phyloP scores from a whole-genome alignment of 1,140 invertebrate species.

The Acromyrmex charruanus region DNA sequence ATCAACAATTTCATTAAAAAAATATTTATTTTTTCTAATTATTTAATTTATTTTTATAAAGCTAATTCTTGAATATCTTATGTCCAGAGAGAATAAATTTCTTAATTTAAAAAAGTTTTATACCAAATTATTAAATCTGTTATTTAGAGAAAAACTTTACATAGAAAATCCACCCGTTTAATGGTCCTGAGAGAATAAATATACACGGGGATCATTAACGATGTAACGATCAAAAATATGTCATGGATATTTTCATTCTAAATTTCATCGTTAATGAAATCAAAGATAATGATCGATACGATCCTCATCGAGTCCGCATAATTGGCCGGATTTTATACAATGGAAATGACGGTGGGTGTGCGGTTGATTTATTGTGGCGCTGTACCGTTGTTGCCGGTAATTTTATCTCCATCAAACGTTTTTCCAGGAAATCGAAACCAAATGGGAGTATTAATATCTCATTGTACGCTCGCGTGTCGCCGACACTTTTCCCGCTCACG shows the following conservation, averaged over 20 bases:
- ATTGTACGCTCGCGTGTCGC: conserved; percentile 83
- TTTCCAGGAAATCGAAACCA: conserved; percentile 86
- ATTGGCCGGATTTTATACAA: conserved; percentile 65
- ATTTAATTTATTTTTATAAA: neutral
- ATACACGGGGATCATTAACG: conserved; percentile 34
- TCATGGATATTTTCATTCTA: conserved; percentile 57
- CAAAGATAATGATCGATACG: conserved; percentile 64
- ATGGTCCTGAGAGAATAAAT: conserved; percentile 12
- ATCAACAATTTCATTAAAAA: neutral
- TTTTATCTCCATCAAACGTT: conserved; percentile 85
- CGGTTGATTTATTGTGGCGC: conserved; percentile 81
- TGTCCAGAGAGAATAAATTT: neutral
- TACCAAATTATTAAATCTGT: neutral
- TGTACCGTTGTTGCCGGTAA: conserved; percentile 82
- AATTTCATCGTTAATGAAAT: conserved; percentile 63
- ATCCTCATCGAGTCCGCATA: conserved; percentile 57
- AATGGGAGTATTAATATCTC: conserved; percentile 86
- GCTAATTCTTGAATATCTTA: neutral
- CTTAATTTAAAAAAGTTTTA: neutral
- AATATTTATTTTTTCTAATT: neutral
- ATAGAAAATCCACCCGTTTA: conserved; percentile 13
- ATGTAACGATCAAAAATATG: conserved; percentile 58
- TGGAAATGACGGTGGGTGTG: conserved; percentile 63
- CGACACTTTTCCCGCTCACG: conserved; percentile 80
- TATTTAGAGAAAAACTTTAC: neutral